Evolutionary conservation across 2,888 invertebrate genomes (phyloP).

Genomic region (Hypomecis atomaria): DNA sequence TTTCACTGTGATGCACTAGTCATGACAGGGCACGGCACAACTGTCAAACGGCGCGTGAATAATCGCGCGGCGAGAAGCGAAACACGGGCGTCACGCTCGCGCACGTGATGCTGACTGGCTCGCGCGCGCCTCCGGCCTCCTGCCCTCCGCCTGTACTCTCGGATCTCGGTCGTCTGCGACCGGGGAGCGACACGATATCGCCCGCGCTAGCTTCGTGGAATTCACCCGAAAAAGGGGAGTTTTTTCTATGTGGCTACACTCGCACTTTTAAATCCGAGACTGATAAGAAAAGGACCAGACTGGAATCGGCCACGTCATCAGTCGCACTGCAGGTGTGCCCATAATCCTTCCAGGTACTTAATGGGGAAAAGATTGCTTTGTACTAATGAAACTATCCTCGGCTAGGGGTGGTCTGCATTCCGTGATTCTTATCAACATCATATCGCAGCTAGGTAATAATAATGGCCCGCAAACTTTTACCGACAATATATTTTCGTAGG

Average conservation of each 20-base stretch:
- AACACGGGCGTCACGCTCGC: conserved; percentile 68
- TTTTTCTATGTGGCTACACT: conserved; percentile 34
- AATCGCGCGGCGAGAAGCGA: conserved; percentile 53
- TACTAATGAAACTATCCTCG: neutral
- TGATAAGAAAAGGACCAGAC: conserved; percentile 32
- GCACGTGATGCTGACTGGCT: conserved; percentile 82
- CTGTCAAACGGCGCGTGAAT: conserved; percentile 80
- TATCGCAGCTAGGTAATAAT: no score
- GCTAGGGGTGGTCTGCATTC: conserved; percentile 1
- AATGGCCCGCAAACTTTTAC: no score
- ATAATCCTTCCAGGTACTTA: conserved; percentile 20
- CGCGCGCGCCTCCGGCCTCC: conserved; percentile 50
- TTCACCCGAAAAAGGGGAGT: conserved; percentile 59
- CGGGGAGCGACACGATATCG: conserved; percentile 61
- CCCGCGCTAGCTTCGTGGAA: conserved; percentile 60
- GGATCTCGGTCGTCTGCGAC: conserved; percentile 50
- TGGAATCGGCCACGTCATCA: conserved; percentile 27
- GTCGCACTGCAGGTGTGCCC: conserved; percentile 24
- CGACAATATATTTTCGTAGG: no score
- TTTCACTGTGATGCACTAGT: conserved; percentile 71
- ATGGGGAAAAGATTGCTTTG: conserved; percentile 15
- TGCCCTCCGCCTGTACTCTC: conserved; percentile 45
- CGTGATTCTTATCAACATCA: neutral
- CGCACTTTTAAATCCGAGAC: conserved; percentile 26
- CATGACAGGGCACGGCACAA: conserved; percentile 75